phyloP scores from a whole-genome alignment of 2,888 invertebrate genomes.

The Tuberolachnus salignus region DNA sequence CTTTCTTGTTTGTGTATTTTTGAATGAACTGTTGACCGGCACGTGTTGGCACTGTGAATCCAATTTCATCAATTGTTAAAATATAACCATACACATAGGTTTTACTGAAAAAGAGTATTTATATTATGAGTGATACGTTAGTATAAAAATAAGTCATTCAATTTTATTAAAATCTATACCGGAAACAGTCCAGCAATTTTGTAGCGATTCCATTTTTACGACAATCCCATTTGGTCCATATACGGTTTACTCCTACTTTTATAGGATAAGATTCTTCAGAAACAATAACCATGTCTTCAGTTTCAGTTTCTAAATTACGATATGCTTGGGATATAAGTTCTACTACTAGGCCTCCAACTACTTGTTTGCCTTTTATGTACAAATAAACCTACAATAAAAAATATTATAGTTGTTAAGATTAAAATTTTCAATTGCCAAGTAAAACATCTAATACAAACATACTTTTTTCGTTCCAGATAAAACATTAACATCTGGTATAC shows the following conservation, averaged over 20 bases:
- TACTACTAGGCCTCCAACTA: slow-evolving; percentile 79
- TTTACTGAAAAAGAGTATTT: slow-evolving; percentile 64
- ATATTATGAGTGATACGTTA: no score
- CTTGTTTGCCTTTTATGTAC: slow-evolving; percentile 75
- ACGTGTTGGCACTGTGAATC: slow-evolving; percentile 86
- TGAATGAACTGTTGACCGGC: slow-evolving; percentile 78
- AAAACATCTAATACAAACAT: background rate
- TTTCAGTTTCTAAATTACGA: slow-evolving; percentile 67
- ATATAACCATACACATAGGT: slow-evolving; percentile 74
- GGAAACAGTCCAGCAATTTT: slow-evolving; percentile 75
- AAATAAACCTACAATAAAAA: slow-evolving; percentile 70
- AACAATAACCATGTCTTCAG: slow-evolving; percentile 71
- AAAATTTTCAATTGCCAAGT: background rate
- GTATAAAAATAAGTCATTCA: background rate
- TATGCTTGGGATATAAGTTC: slow-evolving; percentile 73
- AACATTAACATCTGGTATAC: slow-evolving; percentile 57
- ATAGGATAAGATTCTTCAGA: slow-evolving; percentile 75
- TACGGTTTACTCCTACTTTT: slow-evolving; percentile 81
- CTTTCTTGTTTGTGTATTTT: slow-evolving; percentile 72
- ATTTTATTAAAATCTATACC: slow-evolving; percentile 62
- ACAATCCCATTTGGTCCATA: slow-evolving; percentile 79
- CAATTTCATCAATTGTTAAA: slow-evolving; percentile 71
- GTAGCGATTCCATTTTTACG: slow-evolving; percentile 76
- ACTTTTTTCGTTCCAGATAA: slow-evolving; percentile 41
- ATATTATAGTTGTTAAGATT: background rate